phyloP scores from a whole-genome alignment of 2,113 vertebrate species.

The Gila orcuttii region DNA sequence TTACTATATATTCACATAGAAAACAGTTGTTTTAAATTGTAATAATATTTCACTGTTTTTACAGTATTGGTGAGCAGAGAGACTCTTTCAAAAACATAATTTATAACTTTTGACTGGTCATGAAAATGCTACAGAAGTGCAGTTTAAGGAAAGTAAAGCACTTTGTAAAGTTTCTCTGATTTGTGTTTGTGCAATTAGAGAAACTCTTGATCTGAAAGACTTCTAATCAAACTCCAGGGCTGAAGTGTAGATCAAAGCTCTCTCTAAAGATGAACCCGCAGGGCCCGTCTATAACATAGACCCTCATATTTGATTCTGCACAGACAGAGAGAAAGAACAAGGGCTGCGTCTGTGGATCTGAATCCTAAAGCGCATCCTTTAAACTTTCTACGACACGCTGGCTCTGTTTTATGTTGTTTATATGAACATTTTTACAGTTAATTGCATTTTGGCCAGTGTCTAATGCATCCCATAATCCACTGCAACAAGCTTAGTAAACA shows the following conservation, averaged over 20 bases:
- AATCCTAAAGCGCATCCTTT: neutral
- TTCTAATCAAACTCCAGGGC: neutral
- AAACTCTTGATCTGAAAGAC: neutral
- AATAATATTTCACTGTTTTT: neutral
- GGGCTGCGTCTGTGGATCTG: neutral
- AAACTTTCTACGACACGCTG: neutral
- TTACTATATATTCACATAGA: too few species aligned
- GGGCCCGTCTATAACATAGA: neutral
- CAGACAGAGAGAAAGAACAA: neutral
- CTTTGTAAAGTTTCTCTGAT: neutral
- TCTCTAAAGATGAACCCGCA: conserved; percentile 1
- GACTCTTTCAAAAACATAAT: neutral
- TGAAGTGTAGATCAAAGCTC: conserved; percentile 5
- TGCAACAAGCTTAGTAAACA: neutral
- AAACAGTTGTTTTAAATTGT: too few species aligned
- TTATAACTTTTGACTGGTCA: neutral
- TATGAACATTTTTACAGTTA: neutral
- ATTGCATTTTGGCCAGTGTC: neutral
- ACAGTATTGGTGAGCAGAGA: neutral
- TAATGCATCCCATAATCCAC: neutral
- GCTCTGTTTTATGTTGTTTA: neutral
- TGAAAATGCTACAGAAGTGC: neutral
- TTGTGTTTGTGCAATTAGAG: neutral
- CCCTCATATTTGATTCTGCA: neutral
- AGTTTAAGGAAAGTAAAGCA: neutral